A percentile compares a stretch with the other conserved stretches of the same genome.
Evolutionary conservation across 2,888 invertebrate species (phyloP).

Genomic region (Perizoma flavofasciatum): DNA sequence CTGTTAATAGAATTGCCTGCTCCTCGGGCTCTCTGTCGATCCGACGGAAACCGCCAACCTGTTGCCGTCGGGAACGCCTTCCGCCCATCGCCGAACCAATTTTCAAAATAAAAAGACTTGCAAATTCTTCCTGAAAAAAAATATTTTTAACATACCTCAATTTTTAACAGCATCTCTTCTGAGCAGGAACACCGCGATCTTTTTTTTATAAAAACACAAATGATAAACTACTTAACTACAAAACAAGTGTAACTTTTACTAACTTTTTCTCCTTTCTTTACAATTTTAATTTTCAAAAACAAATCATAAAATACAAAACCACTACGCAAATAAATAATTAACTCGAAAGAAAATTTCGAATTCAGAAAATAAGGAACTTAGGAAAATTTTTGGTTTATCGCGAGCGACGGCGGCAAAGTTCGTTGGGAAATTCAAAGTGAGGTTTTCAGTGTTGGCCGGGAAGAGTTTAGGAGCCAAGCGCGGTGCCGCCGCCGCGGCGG

Average conservation of each 20-base stretch:
- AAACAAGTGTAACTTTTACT: slow-evolving; percentile 23
- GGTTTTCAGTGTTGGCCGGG: slow-evolving; percentile 52
- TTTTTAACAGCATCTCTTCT: slow-evolving; percentile 28
- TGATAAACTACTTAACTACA: slow-evolving; percentile 44
- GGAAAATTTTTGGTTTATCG: slow-evolving; percentile 55
- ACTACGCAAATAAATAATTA: slow-evolving; percentile 62
- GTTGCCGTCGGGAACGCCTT: slow-evolving; percentile 82
- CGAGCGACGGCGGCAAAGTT: slow-evolving; percentile 76
- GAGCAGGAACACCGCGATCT: slow-evolving; percentile 32
- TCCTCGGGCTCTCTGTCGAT: slow-evolving; percentile 57
- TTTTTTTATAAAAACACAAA: slow-evolving; percentile 63
- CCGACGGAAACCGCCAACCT: slow-evolving; percentile 63
- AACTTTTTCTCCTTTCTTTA: slow-evolving; percentile 21
- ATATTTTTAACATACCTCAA: slow-evolving; percentile 32
- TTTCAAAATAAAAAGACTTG: slow-evolving; percentile 36
- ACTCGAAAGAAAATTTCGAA: slow-evolving; percentile 52
- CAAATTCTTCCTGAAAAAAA: slow-evolving; percentile 40
- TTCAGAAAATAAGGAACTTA: slow-evolving; percentile 62
- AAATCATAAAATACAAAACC: slow-evolving; percentile 58
- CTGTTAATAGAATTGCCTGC: slow-evolving; percentile 69
- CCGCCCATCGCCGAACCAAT: slow-evolving; percentile 69
- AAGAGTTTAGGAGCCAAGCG: slow-evolving; percentile 58
- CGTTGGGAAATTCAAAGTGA: slow-evolving; percentile 46
- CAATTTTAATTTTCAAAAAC: slow-evolving; percentile 42
- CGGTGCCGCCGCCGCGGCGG: slow-evolving; percentile 75